These are phyloP conservation scores for Pimephales promelas DNA, from an alignment of 2,113 vertebrate genomes.

Conservation along the genomic window DNA sequence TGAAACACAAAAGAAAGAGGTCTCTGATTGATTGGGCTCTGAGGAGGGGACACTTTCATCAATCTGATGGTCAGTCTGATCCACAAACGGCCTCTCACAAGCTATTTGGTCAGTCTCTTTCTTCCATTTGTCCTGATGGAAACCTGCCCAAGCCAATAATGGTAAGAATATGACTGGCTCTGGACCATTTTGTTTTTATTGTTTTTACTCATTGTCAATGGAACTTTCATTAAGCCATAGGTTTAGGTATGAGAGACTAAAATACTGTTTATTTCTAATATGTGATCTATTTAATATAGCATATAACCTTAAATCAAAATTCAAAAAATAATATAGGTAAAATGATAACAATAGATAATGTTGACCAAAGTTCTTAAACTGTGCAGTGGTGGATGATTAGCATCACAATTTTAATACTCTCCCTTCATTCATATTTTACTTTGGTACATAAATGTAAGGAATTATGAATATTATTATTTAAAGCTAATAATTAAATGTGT, in stretches of 20 bases:
- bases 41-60: slow-evolving; percentile 69
- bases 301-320: too few species aligned
- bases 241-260: neutral
- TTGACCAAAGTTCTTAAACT: too few species aligned
- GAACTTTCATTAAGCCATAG: neutral
- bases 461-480: too few species aligned
- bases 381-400: too few species aligned
- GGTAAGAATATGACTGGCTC: slow-evolving; percentile 63
- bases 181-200: neutral
- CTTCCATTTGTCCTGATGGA: slow-evolving; percentile 75
- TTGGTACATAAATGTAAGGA: too few species aligned
- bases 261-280: too few species aligned
- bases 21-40: slow-evolving; percentile 81
- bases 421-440: too few species aligned
- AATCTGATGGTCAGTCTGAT: slow-evolving; percentile 58
- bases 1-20: slow-evolving; percentile 78
- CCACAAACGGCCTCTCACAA: slow-evolving; percentile 69
- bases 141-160: slow-evolving; percentile 78
- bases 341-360: too few species aligned
- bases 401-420: too few species aligned
- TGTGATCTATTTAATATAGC: too few species aligned
- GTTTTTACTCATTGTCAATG: neutral
- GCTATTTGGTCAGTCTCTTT: slow-evolving; percentile 76
- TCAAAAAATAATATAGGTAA: too few species aligned
- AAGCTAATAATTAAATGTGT: slow-evolving; percentile 1